Conservation (phyloP, 2,797 vertebrate genomes). For the Sparus aurata region DNA sequence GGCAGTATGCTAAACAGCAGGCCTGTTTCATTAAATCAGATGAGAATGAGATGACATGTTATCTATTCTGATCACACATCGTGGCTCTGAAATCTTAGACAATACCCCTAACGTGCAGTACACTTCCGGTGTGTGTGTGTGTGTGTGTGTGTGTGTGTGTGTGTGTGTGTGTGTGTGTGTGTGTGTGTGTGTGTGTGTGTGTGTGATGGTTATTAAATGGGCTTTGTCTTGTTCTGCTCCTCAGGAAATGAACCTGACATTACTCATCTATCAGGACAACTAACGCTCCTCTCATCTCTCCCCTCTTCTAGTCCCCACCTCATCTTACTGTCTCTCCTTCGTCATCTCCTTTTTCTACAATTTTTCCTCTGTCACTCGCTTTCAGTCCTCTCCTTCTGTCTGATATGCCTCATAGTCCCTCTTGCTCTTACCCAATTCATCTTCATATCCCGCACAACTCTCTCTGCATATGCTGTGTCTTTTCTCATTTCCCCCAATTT, state of each 20-base stretch:
- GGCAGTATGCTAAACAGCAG: slow-evolving; percentile 67
- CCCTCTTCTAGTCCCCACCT: slow-evolving; percentile 39
- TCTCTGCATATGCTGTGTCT: slow-evolving; percentile 28
- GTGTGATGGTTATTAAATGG: slow-evolving; percentile 74
- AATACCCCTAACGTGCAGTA: slow-evolving; percentile 42
- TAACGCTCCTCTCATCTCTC: slow-evolving; percentile 57
- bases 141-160: slow-evolving; percentile 12
- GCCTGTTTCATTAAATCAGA: slow-evolving; percentile 69
- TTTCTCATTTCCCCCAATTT: slow-evolving; percentile 27
- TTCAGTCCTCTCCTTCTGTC: background rate
- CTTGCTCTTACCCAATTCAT: slow-evolving; percentile 27
- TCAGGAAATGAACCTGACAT: slow-evolving; percentile 81
- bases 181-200: slow-evolving; percentile 30
- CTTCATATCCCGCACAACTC: slow-evolving; percentile 21
- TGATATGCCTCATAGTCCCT: slow-evolving; percentile 24
- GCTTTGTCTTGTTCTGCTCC: slow-evolving; percentile 75
- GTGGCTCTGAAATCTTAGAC: slow-evolving; percentile 60
- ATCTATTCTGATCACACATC: slow-evolving; percentile 68
- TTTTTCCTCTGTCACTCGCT: slow-evolving; percentile 8
- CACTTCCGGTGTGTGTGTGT: slow-evolving; percentile 18
- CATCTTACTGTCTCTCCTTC: slow-evolving; percentile 11
- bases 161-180: slow-evolving; percentile 20
- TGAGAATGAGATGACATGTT: slow-evolving; percentile 65
- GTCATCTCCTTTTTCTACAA: background rate
- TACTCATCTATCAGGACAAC: slow-evolving; percentile 73